These are phyloP conservation scores for Lithodes maja DNA, from an alignment of 2,888 invertebrate species.

Conservation along the genomic window DNA sequence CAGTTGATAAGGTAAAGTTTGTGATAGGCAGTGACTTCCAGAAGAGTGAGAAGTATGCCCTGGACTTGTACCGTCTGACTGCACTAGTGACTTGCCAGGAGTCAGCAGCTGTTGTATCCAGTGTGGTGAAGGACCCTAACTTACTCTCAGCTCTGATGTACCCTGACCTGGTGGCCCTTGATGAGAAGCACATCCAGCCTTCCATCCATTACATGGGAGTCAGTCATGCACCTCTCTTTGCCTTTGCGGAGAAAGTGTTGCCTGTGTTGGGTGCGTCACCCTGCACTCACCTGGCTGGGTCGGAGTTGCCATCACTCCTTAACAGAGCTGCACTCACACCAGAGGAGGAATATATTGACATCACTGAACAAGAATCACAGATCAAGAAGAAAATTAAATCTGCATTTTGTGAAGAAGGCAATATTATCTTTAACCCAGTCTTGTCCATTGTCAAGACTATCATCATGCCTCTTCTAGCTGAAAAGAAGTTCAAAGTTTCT, in stretches of 20 bases:
- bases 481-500: slow-evolving; percentile 81
- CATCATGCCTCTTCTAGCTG: slow-evolving; percentile 69
- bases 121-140: slow-evolving; percentile 98
- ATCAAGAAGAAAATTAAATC: slow-evolving; percentile 96
- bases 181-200: slow-evolving; percentile 98
- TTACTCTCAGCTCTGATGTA: slow-evolving; percentile 95
- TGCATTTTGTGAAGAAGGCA: slow-evolving; percentile 96
- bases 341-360: slow-evolving; percentile 97
- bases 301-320: slow-evolving; percentile 57
- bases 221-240: slow-evolving; percentile 99
- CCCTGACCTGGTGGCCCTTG: slow-evolving; percentile 93
- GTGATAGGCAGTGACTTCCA: slow-evolving; percentile 79
- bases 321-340: slow-evolving; percentile 77
- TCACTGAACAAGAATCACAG: slow-evolving; percentile 89
- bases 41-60: slow-evolving; percentile 83
- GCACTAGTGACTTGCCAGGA: slow-evolving; percentile 97
- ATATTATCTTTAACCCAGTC: slow-evolving; percentile 91
- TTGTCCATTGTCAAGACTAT: slow-evolving; percentile 88
- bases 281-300: slow-evolving; percentile 44
- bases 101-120: slow-evolving; percentile 98
- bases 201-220: slow-evolving; percentile 99
- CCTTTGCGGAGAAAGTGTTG: slow-evolving; percentile 96
- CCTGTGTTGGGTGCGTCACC: slow-evolving; percentile 83
- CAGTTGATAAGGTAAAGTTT: slow-evolving; percentile 95
- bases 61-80: slow-evolving; percentile 94